These are phyloP conservation scores for Pterophyllum scalare DNA, from an alignment of 2,113 vertebrate genomes.

Conservation along the genomic window DNA sequence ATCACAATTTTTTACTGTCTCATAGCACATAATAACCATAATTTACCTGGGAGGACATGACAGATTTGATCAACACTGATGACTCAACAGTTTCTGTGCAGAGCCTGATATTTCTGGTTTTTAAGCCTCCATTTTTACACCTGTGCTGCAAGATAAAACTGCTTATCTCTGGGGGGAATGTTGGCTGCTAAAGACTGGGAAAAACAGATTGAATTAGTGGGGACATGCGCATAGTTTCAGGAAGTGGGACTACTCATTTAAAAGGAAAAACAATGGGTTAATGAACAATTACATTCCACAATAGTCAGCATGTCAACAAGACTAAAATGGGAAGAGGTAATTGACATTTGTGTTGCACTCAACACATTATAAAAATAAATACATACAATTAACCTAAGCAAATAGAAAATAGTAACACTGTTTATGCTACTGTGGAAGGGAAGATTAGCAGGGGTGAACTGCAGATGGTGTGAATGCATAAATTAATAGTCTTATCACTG, in stretches of 20 bases:
- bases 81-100: conserved; percentile 6
- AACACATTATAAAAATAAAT: background rate
- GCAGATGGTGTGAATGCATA: background rate
- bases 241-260: background rate
- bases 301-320: background rate
- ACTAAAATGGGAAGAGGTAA: background rate
- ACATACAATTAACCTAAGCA: background rate
- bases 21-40: conserved; percentile 13
- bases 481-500: background rate
- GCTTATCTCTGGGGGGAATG: background rate
- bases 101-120: conserved; percentile 4
- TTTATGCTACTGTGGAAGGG: background rate
- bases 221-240: background rate
- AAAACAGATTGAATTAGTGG: background rate
- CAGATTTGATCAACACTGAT: conserved; percentile 16
- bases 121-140: conserved; percentile 12
- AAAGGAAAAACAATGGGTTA: conserved; percentile 7
- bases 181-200: background rate
- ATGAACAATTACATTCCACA: background rate
- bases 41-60: conserved; percentile 9
- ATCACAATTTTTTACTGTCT: background rate
- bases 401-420: background rate
- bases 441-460: background rate
- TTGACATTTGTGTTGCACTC: background rate
- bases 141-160: conserved; percentile 2